Evolutionary conservation across 2,797 vertebrate species (phyloP), one percentile per base, ranked within the genome.

Genomic region (Lagocephalus sceleratus): DNA sequence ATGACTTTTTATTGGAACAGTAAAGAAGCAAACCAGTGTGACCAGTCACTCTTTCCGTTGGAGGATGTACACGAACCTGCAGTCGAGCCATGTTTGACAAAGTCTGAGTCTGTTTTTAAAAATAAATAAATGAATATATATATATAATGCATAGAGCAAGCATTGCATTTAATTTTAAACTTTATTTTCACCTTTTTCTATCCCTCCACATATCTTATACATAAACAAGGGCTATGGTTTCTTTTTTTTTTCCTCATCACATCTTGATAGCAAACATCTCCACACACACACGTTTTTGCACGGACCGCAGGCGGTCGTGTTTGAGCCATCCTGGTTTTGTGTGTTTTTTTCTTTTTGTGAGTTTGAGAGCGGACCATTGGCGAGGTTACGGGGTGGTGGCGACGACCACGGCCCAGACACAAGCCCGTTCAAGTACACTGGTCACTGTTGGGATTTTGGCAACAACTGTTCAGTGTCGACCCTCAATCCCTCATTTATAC

Each of bases 381-480:
- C n/a, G 23, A 62, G 19, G 53, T 50, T 49, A 55, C 68, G 51
- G 72, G 52, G 57, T 70, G 79, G 79, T 76, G 76, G 22, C 38
- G 66, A 62, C 54, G 21, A 75, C 68, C 65, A 47, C 71, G 43
- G 17, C 25, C 71, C 49, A 79, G 19, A 62, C 55, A 43, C 58
- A 61, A 11, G 48, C 62, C 56, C 63, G 57, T 75, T 72, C 44
- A 66, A 29, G 76, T 45, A 76, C 65, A 82, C 17, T 26, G 50
- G 23, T 54, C 44, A 45, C 57, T 75, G 57, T 74, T 57, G 17
- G 51, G 35, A 48, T 52, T 80, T 68, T 60, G 62, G 43, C 82
- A 82, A 87, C 66, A 51, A 42, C 29, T 25, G 20, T 26, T 57
- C 56, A 75, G 44, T 66, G 50, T 46, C 42, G 87, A 91, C 85